Percentiles rank a stretch among this genome's conserved stretches.
Conservation (phyloP, 2,797 vertebrate genomes). For the Peromyscus aztecus region DNA sequence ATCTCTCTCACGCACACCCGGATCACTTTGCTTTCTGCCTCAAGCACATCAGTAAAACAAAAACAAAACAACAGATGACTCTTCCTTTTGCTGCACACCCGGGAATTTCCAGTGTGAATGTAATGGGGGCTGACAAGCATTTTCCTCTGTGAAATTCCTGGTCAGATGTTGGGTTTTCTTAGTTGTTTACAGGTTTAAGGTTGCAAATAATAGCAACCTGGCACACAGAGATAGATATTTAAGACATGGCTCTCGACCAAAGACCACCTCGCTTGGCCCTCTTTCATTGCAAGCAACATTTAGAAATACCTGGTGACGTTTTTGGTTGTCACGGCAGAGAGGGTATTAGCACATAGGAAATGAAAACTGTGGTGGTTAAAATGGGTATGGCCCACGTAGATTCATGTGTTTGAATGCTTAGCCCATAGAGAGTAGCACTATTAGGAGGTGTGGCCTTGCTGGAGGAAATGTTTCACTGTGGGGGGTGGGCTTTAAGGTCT, state of each 20-base stretch:
- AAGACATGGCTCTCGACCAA: not conserved
- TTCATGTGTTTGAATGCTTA: not conserved
- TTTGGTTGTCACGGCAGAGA: not conserved
- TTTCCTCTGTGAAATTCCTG: conserved; percentile 44
- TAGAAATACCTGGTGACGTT: not conserved
- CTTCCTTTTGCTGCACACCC: conserved; percentile 66
- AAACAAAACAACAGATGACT: conserved; percentile 44
- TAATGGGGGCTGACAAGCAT: not conserved
- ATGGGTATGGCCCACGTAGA: not conserved
- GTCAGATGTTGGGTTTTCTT: conserved; percentile 64
- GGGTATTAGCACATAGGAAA: not conserved
- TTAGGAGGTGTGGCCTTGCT: not conserved
- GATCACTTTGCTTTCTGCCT: not conserved
- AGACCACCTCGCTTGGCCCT: not conserved
- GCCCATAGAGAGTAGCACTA: not conserved
- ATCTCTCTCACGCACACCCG: conserved; percentile 51
- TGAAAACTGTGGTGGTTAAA: not conserved
- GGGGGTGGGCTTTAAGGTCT: not conserved
- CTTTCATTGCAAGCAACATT: not conserved
- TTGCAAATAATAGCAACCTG: conserved; percentile 41
- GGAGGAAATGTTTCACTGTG: not conserved
- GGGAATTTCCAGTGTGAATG: conserved; percentile 46
- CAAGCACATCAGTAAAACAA: conserved; percentile 29
- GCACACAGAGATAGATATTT: not conserved
- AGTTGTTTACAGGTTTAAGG: conserved; percentile 67